A percentile compares a stretch with the other conserved stretches of the same genome.
Evolutionary conservation across 2,113 vertebrate species (phyloP).

Genomic region (Hippocampus comes): DNA sequence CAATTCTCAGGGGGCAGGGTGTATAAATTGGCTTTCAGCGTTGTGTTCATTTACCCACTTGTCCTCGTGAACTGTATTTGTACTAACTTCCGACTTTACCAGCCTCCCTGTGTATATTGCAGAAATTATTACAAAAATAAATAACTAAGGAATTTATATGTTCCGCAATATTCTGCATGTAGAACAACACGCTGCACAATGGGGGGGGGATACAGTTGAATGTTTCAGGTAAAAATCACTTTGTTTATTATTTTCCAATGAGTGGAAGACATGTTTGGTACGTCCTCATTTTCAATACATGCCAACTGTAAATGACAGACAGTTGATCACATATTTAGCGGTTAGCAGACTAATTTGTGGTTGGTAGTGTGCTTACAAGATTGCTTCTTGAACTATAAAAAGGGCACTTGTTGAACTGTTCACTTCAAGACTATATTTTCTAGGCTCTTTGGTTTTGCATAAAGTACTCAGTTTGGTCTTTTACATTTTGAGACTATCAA

Average conservation of each 20-base stretch:
- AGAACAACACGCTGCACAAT: constrained; percentile 58
- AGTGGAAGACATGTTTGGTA: constrained; percentile 17
- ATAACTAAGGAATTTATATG: constrained; percentile 39
- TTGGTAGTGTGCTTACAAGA: constrained; percentile 55
- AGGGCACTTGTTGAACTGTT: constrained; percentile 51
- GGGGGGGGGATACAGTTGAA: constrained; percentile 32
- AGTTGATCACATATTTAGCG: constrained; percentile 23
- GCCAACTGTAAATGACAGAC: constrained; percentile 25
- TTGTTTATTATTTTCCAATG: constrained; percentile 13
- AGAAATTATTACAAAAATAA: constrained; percentile 34
- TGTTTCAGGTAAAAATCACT: constrained; percentile 44
- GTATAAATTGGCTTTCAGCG: constrained; percentile 42
- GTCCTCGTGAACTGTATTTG: constrained; percentile 54
- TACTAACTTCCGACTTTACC: constrained; percentile 44
- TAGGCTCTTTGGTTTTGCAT: constrained; percentile 64
- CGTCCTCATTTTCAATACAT: constrained; percentile 20
- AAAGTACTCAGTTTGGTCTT: constrained; percentile 67
- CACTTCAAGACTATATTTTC: constrained; percentile 64
- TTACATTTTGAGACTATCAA: constrained; percentile 38
- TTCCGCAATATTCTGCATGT: constrained; percentile 67
- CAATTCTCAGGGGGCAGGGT: constrained; percentile 52
- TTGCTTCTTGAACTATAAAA: constrained; percentile 59
- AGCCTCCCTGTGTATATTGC: constrained; percentile 60
- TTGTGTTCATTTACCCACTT: constrained; percentile 26
- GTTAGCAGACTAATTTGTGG: constrained; percentile 53